These are phyloP conservation scores for Megaleporinus macrocephalus DNA, from an alignment of 2,113 vertebrate genomes.

Conservation along the genomic window DNA sequence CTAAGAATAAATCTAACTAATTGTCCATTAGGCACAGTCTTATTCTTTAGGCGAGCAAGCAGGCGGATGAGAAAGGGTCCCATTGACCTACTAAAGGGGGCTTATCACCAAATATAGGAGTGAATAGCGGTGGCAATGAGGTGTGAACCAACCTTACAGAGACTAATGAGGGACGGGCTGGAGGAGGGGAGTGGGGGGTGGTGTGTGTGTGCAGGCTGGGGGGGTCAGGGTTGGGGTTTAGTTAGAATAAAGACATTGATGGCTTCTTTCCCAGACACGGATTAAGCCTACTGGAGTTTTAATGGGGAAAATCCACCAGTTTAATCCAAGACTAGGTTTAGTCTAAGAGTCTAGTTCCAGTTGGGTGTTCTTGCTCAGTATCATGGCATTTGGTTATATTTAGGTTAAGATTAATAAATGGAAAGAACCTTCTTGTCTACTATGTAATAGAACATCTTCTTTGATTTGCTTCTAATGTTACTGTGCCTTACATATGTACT, in stretches of 20 bases:
- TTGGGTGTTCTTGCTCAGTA: too few species aligned
- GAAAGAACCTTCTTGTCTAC: too few species aligned
- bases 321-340: too few species aligned
- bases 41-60: slow-evolving; percentile 45
- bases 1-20: slow-evolving; percentile 58
- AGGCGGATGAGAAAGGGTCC: slow-evolving; percentile 56
- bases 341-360: too few species aligned
- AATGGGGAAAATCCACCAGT: not conserved
- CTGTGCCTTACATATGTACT: too few species aligned
- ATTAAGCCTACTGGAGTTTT: not conserved
- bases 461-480: too few species aligned
- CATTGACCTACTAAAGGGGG: slow-evolving; percentile 62
- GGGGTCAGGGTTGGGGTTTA: not conserved
- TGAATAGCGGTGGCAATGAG: slow-evolving; percentile 63
- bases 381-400: too few species aligned
- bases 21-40: slow-evolving; percentile 51
- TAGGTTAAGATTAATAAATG: too few species aligned
- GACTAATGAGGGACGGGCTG: slow-evolving; percentile 60
- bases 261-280: not conserved
- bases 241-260: not conserved
- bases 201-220: too few species aligned
- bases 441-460: too few species aligned
- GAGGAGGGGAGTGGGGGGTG: slow-evolving; percentile 18
- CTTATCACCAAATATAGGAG: slow-evolving; percentile 62
- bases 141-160: slow-evolving; percentile 59